Evolutionary conservation across 2,113 vertebrate species (phyloP), one percentile per base, ranked within the genome.

Genomic region (Bos javanicus): DNA sequence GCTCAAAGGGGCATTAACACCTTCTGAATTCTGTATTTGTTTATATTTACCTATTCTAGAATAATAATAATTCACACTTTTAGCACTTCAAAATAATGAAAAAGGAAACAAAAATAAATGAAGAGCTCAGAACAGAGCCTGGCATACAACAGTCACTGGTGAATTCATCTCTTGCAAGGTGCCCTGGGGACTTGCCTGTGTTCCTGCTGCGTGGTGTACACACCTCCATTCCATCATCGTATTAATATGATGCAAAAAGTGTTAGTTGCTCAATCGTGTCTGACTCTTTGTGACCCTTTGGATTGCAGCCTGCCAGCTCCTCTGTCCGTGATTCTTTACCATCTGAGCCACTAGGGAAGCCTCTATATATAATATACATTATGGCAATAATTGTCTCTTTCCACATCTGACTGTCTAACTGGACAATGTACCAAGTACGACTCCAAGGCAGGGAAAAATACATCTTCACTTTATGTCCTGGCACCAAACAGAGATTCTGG

Each of bases 151-250:
- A 13, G 17, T 39, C 36, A 3, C 21, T 10, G 2, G 25, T 23
- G 39, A 46, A 33, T 60, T 50, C 14, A 13, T 21, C 52, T 80
- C 1, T 7, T 26, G 10, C 30, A 81, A 25, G 50, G 71, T 83
- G 60, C 62, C 17, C 13, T 17, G 16, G 43, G 48, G 11, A 10
- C n/a, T 3, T 7, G n/a, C 50, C 91, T 14, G 43, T 2, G 39
- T 26, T 30, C 82, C 48, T 39, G 2, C 43, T 48, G 54, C 28
- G 0, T 0, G 11, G 33, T 6, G 12, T 10, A 2, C 67, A 26
- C 23, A 13, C 67, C 50, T 85, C 13, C 28, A 7, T 62, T 11
- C 64, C 13, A 6, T 7, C 10, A 3, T 54, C 1, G 0, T 13
- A 71, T 39, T 23, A 71, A 39, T 71, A 39, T 39, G 67, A 39